phyloP scores from a whole-genome alignment of 1,140 invertebrate genomes.

The Hirudo medicinalis region DNA sequence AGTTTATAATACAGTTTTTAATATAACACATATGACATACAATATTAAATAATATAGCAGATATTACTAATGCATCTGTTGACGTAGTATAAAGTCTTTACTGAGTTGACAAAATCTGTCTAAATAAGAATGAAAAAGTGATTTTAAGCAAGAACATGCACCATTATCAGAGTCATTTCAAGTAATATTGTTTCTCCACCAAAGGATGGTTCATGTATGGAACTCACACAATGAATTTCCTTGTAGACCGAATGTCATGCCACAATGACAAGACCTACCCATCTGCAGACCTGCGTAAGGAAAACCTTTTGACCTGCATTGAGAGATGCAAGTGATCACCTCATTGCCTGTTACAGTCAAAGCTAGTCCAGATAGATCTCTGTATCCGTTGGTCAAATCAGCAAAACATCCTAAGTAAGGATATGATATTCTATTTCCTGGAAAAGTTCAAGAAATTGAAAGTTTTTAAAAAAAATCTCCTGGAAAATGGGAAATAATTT shows the following conservation, averaged over 20 bases:
- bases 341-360: not conserved
- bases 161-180: too few species aligned
- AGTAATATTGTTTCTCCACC: too few species aligned
- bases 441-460: not conserved
- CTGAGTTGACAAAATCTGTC: not conserved
- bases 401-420: not conserved
- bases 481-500: too few species aligned
- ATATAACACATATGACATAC: not conserved
- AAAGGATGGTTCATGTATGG: too few species aligned
- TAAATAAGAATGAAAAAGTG: not conserved
- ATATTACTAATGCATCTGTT: too few species aligned
- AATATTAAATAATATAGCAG: too few species aligned
- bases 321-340: constrained; percentile 4
- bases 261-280: constrained; percentile 1
- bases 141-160: too few species aligned
- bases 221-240: constrained; percentile 10
- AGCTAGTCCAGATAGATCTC: not conserved
- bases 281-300: constrained; percentile 14
- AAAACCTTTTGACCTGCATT: constrained; percentile 2
- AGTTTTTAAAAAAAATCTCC: not conserved
- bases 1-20: not conserved
- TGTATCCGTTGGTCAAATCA: not conserved
- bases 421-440: not conserved
- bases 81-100: too few species aligned
- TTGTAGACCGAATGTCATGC: not conserved